phyloP scores from a whole-genome alignment of 2,797 vertebrate species.

The Poecilia wingei region DNA sequence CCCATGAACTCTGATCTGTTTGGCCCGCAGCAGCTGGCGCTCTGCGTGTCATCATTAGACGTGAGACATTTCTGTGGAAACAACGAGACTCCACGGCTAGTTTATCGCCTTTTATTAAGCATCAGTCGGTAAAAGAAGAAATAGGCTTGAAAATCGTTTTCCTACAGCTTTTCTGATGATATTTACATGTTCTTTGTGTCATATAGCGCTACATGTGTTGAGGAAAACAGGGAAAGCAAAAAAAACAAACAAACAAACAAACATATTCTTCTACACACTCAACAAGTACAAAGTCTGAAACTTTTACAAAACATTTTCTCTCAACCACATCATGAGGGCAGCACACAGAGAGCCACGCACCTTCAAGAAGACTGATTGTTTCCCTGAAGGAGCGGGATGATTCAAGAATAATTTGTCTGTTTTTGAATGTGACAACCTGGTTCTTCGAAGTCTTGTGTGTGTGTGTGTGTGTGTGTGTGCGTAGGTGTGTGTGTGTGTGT shows the following conservation, averaged over 20 bases:
- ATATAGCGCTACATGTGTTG: slow-evolving; percentile 70
- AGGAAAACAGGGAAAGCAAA: slow-evolving; percentile 58
- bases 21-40: background rate
- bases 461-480: too few species aligned
- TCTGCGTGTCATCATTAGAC: background rate
- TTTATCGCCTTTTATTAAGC: slow-evolving; percentile 74
- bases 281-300: slow-evolving; percentile 70
- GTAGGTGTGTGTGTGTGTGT: too few species aligned
- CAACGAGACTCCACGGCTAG: slow-evolving; percentile 30
- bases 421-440: slow-evolving; percentile 43
- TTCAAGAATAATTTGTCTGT: slow-evolving; percentile 20
- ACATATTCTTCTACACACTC: slow-evolving; percentile 65
- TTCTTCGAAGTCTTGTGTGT: background rate
- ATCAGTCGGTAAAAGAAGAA: slow-evolving; percentile 68
- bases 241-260: slow-evolving; percentile 39
- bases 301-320: slow-evolving; percentile 64
- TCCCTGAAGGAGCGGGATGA: slow-evolving; percentile 47
- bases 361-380: slow-evolving; percentile 31
- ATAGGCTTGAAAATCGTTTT: slow-evolving; percentile 64
- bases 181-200: slow-evolving; percentile 66
- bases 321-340: slow-evolving; percentile 29
- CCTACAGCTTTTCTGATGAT: slow-evolving; percentile 60
- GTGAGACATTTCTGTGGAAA: background rate
- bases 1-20: background rate
- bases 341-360: slow-evolving; percentile 21